Conservation (phyloP, 2,888 invertebrate species). For the Trachelus iudaicus region DNA sequence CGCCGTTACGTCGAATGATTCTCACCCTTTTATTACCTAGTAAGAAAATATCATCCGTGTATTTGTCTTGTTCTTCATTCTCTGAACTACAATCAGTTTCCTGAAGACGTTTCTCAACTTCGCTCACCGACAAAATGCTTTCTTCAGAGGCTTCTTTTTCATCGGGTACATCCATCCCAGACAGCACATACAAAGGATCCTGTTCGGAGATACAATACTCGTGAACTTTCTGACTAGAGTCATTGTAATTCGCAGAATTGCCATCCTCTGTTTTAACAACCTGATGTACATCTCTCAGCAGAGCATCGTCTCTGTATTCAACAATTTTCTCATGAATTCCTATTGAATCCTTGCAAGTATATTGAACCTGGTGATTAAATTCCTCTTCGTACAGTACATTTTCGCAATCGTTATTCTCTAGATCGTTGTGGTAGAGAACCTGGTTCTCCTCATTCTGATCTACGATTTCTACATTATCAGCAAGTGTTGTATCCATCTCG, state of each 20-base stretch:
- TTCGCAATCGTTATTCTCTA: conserved; percentile 16
- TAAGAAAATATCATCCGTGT: background rate
- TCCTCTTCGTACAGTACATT: background rate
- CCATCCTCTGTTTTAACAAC: background rate
- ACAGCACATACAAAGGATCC: background rate
- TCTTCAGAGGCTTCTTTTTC: background rate
- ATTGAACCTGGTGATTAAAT: background rate
- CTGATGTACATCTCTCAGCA: background rate
- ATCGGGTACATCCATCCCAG: background rate
- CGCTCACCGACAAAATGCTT: background rate
- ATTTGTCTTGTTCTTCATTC: background rate
- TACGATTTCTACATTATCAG: conserved; percentile 20
- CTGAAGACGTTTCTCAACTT: background rate
- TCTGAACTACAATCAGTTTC: background rate
- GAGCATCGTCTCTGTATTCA: background rate
- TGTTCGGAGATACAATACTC: background rate
- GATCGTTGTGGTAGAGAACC: conserved; percentile 21
- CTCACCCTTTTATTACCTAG: background rate
- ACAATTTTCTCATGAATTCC: background rate
- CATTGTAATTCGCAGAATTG: background rate
- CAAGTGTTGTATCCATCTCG: conserved; percentile 28
- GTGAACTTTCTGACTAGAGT: background rate
- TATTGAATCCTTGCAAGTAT: background rate
- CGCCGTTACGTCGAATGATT: background rate
- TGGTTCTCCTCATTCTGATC: conserved; percentile 21